Conservation (phyloP, 2,888 invertebrate genomes). For the Apotomis betuletana region DNA sequence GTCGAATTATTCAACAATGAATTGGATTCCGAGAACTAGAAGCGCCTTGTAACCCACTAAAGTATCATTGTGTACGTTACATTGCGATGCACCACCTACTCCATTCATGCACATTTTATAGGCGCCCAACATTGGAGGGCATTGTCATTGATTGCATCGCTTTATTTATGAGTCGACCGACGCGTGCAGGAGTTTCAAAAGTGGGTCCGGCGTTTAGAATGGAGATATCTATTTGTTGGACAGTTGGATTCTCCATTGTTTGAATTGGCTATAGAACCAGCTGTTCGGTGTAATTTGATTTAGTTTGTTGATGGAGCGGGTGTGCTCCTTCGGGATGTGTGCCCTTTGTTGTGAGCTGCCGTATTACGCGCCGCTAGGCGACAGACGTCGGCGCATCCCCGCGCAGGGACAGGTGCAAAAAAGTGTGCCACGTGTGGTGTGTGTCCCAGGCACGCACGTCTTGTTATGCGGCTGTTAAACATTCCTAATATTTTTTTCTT, state of each 20-base stretch:
- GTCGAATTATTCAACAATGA: conserved; percentile 54
- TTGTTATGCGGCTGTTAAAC: conserved; percentile 49
- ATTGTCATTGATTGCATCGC: conserved; percentile 47
- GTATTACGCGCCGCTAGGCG: conserved; percentile 49
- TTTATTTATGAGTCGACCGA: conserved; percentile 42
- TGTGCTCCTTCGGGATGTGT: conserved; percentile 61
- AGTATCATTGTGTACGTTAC: conserved; percentile 42
- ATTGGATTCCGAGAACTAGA: conserved; percentile 55
- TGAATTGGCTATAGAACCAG: conserved; percentile 62
- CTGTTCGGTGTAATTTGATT: conserved; percentile 77
- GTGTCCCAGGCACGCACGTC: conserved; percentile 47
- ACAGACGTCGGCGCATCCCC: conserved; percentile 30
- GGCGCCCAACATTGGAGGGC: conserved; percentile 31
- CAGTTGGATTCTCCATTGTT: conserved; percentile 61
- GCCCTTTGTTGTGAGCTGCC: conserved; percentile 53
- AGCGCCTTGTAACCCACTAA: conserved; percentile 34
- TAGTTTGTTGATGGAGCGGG: conserved; percentile 72
- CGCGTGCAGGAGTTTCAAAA: conserved; percentile 45
- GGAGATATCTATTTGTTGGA: conserved; percentile 56
- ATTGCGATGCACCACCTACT: conserved; percentile 43
- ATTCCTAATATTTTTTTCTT: conserved; percentile 38
- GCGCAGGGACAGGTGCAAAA: conserved; percentile 44
- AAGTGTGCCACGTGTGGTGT: conserved; percentile 42
- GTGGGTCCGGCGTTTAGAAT: conserved; percentile 50
- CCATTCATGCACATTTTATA: conserved; percentile 41